Percentiles rank a stretch among this genome's conserved stretches.
Conservation (phyloP, 1,140 invertebrate genomes). For the Ostrea denselamellosa region DNA sequence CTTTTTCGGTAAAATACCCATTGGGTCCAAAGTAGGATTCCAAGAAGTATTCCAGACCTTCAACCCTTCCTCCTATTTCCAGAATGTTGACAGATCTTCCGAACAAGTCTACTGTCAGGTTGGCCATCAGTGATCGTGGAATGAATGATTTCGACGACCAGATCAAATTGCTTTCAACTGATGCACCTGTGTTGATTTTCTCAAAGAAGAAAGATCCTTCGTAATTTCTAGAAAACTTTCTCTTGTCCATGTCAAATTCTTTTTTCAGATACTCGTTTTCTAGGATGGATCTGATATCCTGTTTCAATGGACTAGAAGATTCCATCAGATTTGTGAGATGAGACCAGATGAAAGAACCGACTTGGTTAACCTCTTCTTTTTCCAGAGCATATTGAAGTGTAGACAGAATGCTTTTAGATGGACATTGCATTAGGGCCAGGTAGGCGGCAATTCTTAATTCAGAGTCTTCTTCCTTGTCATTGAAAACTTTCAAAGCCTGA, state of each 20-base stretch:
- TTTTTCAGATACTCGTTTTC: slow-evolving; percentile 86
- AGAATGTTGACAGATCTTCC: slow-evolving; percentile 91
- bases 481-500: slow-evolving; percentile 82
- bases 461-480: slow-evolving; percentile 86
- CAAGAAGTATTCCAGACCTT: slow-evolving; percentile 90
- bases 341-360: slow-evolving; percentile 96
- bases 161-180: slow-evolving; percentile 83
- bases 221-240: slow-evolving; percentile 92
- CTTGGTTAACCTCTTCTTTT: slow-evolving; percentile 93
- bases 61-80: slow-evolving; percentile 89
- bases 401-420: slow-evolving; percentile 86
- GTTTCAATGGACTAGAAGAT: slow-evolving; percentile 89
- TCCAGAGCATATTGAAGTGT: slow-evolving; percentile 86
- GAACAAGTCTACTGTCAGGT: slow-evolving; percentile 91
- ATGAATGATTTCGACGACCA: slow-evolving; percentile 93
- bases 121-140: slow-evolving; percentile 88
- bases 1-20: slow-evolving; percentile 65
- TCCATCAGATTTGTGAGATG: slow-evolving; percentile 93
- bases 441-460: slow-evolving; percentile 94
- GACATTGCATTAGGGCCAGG: slow-evolving; percentile 92
- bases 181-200: slow-evolving; percentile 70
- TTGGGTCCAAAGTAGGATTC: slow-evolving; percentile 87
- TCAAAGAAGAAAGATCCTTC: slow-evolving; percentile 81
- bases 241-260: slow-evolving; percentile 88
- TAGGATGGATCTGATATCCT: slow-evolving; percentile 90